These are phyloP conservation scores for Paramormyrops kingsleyae DNA, from an alignment of 2,113 vertebrate species.

Conservation along the genomic window DNA sequence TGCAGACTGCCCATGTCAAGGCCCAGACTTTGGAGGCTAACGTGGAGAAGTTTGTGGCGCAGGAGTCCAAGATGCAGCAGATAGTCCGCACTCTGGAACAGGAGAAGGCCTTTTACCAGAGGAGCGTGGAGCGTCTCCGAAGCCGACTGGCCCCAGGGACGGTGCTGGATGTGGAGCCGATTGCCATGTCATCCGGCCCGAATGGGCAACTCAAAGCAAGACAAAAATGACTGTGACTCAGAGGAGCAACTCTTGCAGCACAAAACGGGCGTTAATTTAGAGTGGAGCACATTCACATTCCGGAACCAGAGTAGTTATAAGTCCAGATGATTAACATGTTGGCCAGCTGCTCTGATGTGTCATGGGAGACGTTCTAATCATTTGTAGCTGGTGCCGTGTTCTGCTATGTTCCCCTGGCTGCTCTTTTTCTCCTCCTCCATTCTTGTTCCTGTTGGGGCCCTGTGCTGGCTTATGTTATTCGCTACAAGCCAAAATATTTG, in stretches of 20 bases:
- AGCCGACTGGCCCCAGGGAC: conserved; percentile 72
- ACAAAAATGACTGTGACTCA: conserved; percentile 64
- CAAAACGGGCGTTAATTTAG: neutral
- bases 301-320: neutral
- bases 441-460: neutral
- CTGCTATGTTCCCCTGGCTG: neutral
- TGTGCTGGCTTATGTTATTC: neutral
- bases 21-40: conserved; percentile 86
- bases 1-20: conserved; percentile 81
- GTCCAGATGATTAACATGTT: neutral
- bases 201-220: conserved; percentile 73
- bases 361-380: neutral
- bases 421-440: neutral
- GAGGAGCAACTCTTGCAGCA: neutral
- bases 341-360: neutral
- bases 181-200: conserved; percentile 71
- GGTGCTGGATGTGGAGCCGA: conserved; percentile 75
- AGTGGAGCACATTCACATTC: neutral
- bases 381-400: neutral
- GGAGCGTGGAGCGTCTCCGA: conserved; percentile 81
- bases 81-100: conserved; percentile 85
- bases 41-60: conserved; percentile 78
- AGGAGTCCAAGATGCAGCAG: conserved; percentile 89
- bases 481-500: neutral
- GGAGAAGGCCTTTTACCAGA: conserved; percentile 79